phyloP scores from a whole-genome alignment of 2,797 vertebrate species.

The Parotocinclus haroldoi region DNA sequence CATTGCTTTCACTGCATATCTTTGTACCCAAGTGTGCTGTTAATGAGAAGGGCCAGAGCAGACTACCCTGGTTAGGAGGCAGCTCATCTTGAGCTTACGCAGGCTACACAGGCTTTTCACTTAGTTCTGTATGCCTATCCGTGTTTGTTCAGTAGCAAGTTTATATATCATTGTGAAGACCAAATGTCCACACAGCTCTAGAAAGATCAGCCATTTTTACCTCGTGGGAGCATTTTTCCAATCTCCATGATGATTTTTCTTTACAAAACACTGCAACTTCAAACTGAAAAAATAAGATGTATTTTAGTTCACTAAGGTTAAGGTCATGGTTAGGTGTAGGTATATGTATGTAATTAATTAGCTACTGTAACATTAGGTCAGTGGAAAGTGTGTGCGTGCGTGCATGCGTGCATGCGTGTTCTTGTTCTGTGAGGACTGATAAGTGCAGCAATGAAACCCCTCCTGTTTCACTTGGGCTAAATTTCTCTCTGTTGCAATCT shows the following conservation, averaged over 20 bases:
- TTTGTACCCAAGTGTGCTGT: constrained; percentile 32
- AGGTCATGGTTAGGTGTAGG: too few species aligned
- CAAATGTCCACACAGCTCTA: too few species aligned
- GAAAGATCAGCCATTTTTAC: too few species aligned
- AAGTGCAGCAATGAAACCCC: constrained; percentile 28
- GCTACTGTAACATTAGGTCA: too few species aligned
- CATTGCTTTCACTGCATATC: constrained; percentile 17
- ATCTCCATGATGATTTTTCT: too few species aligned
- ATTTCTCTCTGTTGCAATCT: neutral
- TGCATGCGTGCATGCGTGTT: constrained; percentile 23
- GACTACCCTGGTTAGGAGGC: constrained; percentile 34
- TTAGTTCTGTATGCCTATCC: constrained; percentile 27
- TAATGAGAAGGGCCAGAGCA: constrained; percentile 45
- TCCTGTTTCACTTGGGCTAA: constrained; percentile 7
- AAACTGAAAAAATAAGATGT: too few species aligned
- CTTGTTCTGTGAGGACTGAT: constrained; percentile 30
- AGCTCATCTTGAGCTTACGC: constrained; percentile 31
- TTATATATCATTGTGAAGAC: too few species aligned
- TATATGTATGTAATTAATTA: too few species aligned
- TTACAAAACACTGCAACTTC: too few species aligned
- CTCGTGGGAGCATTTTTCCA: too few species aligned
- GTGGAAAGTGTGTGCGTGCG: too few species aligned
- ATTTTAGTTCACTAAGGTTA: too few species aligned
- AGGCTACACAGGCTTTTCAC: constrained; percentile 44
- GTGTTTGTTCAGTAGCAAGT: constrained; percentile 1